These are phyloP conservation scores for Gorsachius magnificus DNA, from an alignment of 2,797 vertebrate species.

Conservation along the genomic window DNA sequence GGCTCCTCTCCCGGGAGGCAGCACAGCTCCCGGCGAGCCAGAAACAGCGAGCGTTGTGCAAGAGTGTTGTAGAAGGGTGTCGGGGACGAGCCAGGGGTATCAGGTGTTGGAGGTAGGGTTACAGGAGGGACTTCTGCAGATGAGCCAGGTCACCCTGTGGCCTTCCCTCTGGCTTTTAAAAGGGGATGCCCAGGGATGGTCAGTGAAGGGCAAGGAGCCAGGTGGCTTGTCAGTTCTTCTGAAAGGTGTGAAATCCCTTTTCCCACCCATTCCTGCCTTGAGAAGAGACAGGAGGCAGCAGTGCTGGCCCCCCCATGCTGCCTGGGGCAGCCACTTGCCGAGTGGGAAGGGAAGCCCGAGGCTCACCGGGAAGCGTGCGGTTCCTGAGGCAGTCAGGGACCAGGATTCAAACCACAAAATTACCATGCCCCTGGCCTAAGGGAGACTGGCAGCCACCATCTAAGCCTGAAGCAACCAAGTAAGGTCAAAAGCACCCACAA, in stretches of 20 bases:
- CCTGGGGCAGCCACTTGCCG: background rate
- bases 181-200: background rate
- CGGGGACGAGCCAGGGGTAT: background rate
- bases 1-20: background rate
- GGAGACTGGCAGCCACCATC: background rate
- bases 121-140: background rate
- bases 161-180: background rate
- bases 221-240: background rate
- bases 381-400: background rate
- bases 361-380: fast-evolving
- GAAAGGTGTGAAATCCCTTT: background rate
- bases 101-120: background rate
- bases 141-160: background rate
- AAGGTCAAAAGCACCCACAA: background rate
- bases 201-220: background rate
- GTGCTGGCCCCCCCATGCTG: background rate
- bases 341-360: background rate
- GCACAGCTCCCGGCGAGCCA: background rate
- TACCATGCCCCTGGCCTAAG: background rate
- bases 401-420: background rate
- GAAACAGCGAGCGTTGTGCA: background rate
- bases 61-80: background rate
- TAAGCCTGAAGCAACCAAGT: background rate
- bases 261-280: background rate
- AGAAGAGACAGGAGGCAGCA: background rate